Conservation (phyloP, 2,797 vertebrate genomes). For the Tangara arthus region DNA sequence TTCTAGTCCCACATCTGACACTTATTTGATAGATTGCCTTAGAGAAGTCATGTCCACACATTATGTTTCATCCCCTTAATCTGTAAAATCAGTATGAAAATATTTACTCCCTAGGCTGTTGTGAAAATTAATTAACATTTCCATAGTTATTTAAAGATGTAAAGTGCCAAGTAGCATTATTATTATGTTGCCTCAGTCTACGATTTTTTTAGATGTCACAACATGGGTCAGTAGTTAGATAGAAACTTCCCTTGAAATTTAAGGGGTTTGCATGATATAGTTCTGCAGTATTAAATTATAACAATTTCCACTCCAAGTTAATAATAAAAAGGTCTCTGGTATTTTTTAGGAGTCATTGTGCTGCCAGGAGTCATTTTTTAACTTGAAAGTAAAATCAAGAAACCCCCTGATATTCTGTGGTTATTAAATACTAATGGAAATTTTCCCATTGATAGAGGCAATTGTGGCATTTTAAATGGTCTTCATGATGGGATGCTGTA, state of each 20-base stretch:
- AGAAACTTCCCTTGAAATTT: neutral
- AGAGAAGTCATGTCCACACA: neutral
- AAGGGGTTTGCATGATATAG: neutral
- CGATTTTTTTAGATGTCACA: neutral
- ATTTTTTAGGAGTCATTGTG: neutral
- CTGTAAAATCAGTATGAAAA: slow-evolving; percentile 41
- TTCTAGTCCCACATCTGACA: neutral
- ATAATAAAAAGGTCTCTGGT: neutral
- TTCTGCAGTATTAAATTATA: neutral
- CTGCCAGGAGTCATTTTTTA: neutral
- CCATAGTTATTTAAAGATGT: slow-evolving; percentile 42
- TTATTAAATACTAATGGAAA: neutral
- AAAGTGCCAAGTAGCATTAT: slow-evolving; percentile 22
- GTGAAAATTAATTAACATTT: slow-evolving; percentile 52
- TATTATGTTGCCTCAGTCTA: neutral
- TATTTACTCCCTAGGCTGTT: slow-evolving; percentile 54
- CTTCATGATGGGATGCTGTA: neutral
- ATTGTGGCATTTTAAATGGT: neutral
- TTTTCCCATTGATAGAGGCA: neutral
- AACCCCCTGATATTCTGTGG: neutral
- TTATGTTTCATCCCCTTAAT: slow-evolving; percentile 18
- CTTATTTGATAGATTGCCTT: neutral
- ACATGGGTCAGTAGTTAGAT: neutral
- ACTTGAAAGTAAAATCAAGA: neutral
- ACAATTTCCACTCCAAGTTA: neutral